These are phyloP conservation scores for Hydrolagus affinis DNA, from an alignment of 2,113 vertebrate genomes.

Conservation along the genomic window DNA sequence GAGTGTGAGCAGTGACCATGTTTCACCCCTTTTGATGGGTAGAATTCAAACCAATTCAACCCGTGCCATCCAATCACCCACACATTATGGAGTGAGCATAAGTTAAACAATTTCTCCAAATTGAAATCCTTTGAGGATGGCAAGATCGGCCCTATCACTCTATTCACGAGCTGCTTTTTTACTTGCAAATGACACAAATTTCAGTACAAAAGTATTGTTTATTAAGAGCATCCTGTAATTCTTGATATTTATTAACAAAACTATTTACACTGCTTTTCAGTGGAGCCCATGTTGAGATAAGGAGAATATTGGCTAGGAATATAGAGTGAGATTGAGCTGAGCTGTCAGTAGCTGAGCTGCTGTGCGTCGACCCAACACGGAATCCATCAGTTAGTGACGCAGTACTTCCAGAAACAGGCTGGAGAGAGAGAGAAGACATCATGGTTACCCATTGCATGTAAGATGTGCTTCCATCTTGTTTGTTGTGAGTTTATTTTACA, in stretches of 20 bases:
- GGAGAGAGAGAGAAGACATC: constrained; percentile 32
- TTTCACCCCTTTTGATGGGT: neutral
- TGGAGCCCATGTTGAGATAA: constrained; percentile 2
- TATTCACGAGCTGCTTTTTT: neutral
- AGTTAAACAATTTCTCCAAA: neutral
- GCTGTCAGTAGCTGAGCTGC: too few species aligned
- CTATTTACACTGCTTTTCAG: constrained; percentile 14
- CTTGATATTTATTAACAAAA: constrained; percentile 9
- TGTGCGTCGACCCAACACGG: too few species aligned
- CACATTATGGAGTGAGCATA: neutral
- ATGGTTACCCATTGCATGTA: neutral
- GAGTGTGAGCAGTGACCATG: too few species aligned
- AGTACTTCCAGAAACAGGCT: constrained; percentile 78
- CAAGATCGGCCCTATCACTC: neutral
- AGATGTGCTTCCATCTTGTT: neutral
- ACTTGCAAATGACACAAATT: neutral
- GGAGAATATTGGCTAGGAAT: neutral
- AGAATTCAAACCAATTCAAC: neutral
- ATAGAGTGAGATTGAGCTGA: neutral
- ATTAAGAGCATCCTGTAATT: neutral
- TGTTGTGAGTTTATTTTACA: neutral
- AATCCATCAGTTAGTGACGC: constrained; percentile 58
- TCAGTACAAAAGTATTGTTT: constrained; percentile 27
- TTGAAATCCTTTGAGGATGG: neutral
- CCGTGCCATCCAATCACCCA: neutral